These are phyloP conservation scores for Eulemur macaco DNA, from an alignment of 2,113 vertebrate genomes.

Conservation along the genomic window DNA sequence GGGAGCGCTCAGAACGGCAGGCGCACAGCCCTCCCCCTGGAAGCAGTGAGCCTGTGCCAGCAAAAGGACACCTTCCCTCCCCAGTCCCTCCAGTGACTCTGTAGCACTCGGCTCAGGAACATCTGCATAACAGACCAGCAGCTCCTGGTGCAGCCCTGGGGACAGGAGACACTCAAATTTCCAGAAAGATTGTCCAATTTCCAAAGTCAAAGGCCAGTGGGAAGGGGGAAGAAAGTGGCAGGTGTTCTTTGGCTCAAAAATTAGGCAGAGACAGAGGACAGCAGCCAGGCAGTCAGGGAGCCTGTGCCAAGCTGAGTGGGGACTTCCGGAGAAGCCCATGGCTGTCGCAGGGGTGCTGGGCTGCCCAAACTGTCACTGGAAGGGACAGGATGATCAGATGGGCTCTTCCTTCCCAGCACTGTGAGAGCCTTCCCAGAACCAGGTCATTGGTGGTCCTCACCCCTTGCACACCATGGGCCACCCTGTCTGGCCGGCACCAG, in stretches of 20 bases:
- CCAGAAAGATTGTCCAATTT: neutral
- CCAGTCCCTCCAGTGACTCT: neutral
- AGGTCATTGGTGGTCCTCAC: too few species aligned
- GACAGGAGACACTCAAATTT: neutral
- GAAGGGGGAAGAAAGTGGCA: fast-evolving
- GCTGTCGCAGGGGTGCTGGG: fast-evolving
- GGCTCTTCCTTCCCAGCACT: neutral
- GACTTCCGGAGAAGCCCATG: neutral
- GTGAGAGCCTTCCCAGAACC: fast-evolving
- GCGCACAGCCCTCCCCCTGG: neutral
- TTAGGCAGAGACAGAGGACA: neutral
- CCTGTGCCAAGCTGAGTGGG: fast-evolving
- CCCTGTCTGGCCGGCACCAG: neutral
- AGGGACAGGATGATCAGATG: neutral
- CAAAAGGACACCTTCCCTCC: neutral
- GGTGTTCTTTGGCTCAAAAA: neutral
- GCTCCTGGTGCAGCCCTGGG: neutral
- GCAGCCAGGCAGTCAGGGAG: fast-evolving
- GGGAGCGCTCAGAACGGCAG: neutral
- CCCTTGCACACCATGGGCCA: fast-evolving
- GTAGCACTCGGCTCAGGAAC: fast-evolving
- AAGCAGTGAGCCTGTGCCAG: too few species aligned
- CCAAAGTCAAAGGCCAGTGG: neutral
- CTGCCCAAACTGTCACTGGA: fast-evolving
- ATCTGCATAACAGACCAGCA: fast-evolving